Evolutionary conservation across 2,888 invertebrate genomes (phyloP), one percentile per base, ranked within the genome.

Genomic region (Andrena camellia): DNA sequence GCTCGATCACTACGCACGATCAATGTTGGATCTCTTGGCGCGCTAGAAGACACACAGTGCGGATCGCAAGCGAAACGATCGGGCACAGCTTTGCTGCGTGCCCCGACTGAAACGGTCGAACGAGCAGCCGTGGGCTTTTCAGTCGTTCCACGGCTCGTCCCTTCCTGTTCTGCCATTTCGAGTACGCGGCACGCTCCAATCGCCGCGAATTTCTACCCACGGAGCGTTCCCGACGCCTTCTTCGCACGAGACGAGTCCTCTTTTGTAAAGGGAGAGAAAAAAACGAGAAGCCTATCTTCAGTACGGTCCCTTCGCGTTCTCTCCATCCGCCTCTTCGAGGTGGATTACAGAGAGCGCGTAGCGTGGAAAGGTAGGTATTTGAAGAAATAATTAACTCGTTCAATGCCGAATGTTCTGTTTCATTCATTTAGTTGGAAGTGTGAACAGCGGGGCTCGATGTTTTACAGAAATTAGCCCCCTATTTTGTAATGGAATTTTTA

Each of bases 1-100:
- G 67, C 68, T 70, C 63, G 69, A 72, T 81, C 59, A 35, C 67
- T 83, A 87, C 88, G 85, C 81, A 90, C 90, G 63, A 90, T 77
- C 59, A 86, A 81, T 42, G 90, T 90, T 29, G 86, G 84, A 62
- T 90, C 90, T 5, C 78, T 67, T 20, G 54, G 63, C 23, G 50
- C 7, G 31, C 20, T 23, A 52, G 78, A 67, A 60, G 75, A 76
- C n/a, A 50, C 33, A 77, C 89, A 90, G 52, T 63, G 5, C 4
- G 90, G 85, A 75, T 70, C 84, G 72, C 90, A 90, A 71, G 82
- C 77, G 74, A 85, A 83, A 69, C 31, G 59, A 70, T 82, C 59
- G 8, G 86, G 81, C 20, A 70, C 80, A 13, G 79, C 81, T 31
- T 50, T 70, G 66, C 50, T 29, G 29, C 33, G 26, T 29, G 71